phyloP scores from a whole-genome alignment of 2,888 invertebrate species.

The Leucania comma region DNA sequence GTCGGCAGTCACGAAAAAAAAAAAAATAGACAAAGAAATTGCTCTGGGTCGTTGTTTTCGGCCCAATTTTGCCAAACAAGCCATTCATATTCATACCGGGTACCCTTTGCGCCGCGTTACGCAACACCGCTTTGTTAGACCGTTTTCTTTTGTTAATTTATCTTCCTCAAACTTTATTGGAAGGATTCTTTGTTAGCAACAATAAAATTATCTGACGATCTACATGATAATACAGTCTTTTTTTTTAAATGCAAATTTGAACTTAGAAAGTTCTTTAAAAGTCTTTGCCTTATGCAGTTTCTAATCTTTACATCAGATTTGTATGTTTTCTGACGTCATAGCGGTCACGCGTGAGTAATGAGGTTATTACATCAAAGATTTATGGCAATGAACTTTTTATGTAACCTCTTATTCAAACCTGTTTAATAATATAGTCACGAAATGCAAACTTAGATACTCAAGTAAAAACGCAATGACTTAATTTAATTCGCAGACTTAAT shows the following conservation, averaged over 20 bases:
- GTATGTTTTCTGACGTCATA: conserved; percentile 20
- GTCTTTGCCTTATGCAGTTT: too few species aligned
- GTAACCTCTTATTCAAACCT: conserved; percentile 22
- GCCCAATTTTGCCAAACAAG: conserved; percentile 84
- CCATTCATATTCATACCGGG: conserved; percentile 88
- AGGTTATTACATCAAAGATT: conserved; percentile 42
- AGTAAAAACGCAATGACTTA: conserved; percentile 39
- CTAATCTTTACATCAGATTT: conserved; percentile 26
- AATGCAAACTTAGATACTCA: conserved; percentile 36
- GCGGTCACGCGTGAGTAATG: conserved; percentile 33
- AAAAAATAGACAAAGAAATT: conserved; percentile 68
- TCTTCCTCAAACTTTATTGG: conserved; percentile 62
- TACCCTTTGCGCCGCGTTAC: conserved; percentile 85
- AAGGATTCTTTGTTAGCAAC: conserved; percentile 60
- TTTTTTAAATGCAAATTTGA: conserved; percentile 52
- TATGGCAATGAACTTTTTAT: conserved; percentile 25
- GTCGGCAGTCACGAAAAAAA: conserved; percentile 61
- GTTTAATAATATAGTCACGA: conserved; percentile 38
- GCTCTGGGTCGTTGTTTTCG: conserved; percentile 71
- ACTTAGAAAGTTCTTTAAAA: conserved; percentile 53
- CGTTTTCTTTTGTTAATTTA: conserved; percentile 83
- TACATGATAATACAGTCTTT: conserved; percentile 52
- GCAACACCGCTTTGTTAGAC: conserved; percentile 80
- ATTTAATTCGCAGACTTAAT: conserved; percentile 64
- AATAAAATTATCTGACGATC: conserved; percentile 60